Conservation (phyloP, 2,113 vertebrate genomes). For the Sylvietta virens region DNA sequence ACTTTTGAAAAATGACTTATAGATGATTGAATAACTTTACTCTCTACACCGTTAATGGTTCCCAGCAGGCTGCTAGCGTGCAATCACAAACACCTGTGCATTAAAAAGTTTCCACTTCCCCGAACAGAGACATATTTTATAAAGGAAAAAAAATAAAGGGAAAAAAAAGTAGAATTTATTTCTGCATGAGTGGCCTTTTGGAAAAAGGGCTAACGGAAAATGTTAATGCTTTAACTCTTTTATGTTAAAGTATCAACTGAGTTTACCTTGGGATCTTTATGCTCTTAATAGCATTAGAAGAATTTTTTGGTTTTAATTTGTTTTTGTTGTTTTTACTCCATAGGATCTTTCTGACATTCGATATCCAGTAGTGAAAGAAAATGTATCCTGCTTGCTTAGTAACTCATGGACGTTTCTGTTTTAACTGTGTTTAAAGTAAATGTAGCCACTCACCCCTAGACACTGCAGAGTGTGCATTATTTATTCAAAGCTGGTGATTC, state of each 20-base stretch:
- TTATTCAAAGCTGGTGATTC: not conserved
- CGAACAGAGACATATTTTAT: not conserved
- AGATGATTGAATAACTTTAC: not conserved
- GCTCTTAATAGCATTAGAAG: not conserved
- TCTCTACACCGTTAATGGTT: not conserved
- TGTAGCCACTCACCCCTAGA: not conserved
- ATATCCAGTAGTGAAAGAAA: not conserved
- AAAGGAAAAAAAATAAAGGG: not conserved
- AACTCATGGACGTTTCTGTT: not conserved
- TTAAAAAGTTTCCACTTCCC: not conserved
- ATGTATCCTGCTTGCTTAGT: not conserved
- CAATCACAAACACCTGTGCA: not conserved
- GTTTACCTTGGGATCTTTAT: not conserved
- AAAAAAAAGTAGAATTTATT: not conserved
- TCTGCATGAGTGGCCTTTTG: not conserved
- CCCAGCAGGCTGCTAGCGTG: not conserved
- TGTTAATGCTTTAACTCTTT: not conserved
- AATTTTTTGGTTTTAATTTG: not conserved
- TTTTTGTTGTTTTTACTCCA: not conserved
- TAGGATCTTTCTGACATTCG: not conserved
- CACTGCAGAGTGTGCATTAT: not conserved
- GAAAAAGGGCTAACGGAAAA: not conserved
- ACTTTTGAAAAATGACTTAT: not conserved
- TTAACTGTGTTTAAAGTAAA: not conserved
- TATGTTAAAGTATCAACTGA: not conserved